Base-by-base conservation (phyloP, 64 coral and sea anemone genomes). In the Porites lutea region DNA sequence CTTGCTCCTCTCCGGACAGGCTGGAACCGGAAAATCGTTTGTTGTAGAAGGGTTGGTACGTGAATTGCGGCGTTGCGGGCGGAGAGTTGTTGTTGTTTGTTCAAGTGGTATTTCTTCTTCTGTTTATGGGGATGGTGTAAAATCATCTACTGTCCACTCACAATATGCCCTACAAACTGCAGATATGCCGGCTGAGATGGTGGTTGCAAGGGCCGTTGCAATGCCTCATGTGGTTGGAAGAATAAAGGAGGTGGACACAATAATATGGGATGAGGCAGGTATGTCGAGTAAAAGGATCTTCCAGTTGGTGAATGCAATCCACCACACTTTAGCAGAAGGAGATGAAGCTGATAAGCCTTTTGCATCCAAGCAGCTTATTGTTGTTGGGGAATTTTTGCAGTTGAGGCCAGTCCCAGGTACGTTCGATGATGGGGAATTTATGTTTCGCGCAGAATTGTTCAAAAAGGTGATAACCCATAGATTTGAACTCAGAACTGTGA, bases 61-160 rank as follows among this genome's bases (percentile, higher is more conserved):
- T 19, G 20, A 2, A 0, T 65, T 89, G 59, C 47, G 46, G 21
- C 7, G 15, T 18, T 19, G 13, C 66, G 87, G 87, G 16, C 0
- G 50, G 8, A 65, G 64, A 67, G 87, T 89, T 1, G 54, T 47
- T 6, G 44, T 89, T 50, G 48, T 87, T 37, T 87, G 70, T 5
- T 71, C 85, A 2, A 89, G 87, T 78, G 87, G 87, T 22, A 89
- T 89, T 59, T 61, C 74, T 1, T 89, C 73, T 63, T 37, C 73
- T 13, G 87, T 89, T 4, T 89, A 77, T 65, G 22, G 23, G 3
- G 54, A 77, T 0, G 7, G 15, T 20, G 19, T 65, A 4, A 59
- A 67, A 5, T 52, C 72, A 14, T 15, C 13, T 18, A 89, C 87
- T 5, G 87, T 89, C 1, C 87, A 89, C 16, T 78, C 87, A 2